Conservation (phyloP, 1,140 invertebrate species). For the Drosophila bifasciata region DNA sequence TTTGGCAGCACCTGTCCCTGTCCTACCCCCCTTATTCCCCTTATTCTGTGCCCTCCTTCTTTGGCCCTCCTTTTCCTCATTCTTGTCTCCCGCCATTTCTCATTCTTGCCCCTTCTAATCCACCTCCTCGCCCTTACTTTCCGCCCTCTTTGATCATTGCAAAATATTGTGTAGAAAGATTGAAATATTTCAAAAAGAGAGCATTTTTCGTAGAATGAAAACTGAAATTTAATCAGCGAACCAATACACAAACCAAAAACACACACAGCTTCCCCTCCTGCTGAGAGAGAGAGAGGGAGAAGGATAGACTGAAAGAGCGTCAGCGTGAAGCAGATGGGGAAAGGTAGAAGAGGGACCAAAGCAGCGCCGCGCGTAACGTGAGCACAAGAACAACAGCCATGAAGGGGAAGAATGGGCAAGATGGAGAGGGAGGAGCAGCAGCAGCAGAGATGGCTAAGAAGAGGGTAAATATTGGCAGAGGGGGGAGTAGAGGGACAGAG, state of each 20-base stretch:
- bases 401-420: conserved; percentile 4
- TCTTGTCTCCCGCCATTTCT: too few relatives aligned
- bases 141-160: conserved; percentile 22
- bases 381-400: conserved; percentile 22
- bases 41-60: too few relatives aligned
- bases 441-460: neutral
- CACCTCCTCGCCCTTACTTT: neutral
- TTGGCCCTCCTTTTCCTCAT: too few relatives aligned
- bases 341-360: conserved; percentile 47
- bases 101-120: neutral
- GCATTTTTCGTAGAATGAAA: conserved; percentile 34
- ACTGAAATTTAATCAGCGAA: conserved; percentile 77
- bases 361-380: conserved; percentile 56
- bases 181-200: conserved; percentile 57
- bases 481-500: too few relatives aligned
- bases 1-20: conserved; percentile 69
- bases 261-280: conserved; percentile 2
- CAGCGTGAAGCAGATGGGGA: neutral
- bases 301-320: conserved; percentile 43
- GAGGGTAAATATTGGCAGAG: too few relatives aligned
- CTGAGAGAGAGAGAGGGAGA: conserved; percentile 36
- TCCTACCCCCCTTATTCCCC: neutral
- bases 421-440: conserved; percentile 6
- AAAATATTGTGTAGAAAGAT: conserved; percentile 46
- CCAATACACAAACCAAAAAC: conserved; percentile 32